A percentile compares a stretch with the other conserved stretches of the same genome.
These are phyloP conservation scores for Chironomus riparius DNA, from an alignment of 2,888 invertebrate species.

Conservation along the genomic window DNA sequence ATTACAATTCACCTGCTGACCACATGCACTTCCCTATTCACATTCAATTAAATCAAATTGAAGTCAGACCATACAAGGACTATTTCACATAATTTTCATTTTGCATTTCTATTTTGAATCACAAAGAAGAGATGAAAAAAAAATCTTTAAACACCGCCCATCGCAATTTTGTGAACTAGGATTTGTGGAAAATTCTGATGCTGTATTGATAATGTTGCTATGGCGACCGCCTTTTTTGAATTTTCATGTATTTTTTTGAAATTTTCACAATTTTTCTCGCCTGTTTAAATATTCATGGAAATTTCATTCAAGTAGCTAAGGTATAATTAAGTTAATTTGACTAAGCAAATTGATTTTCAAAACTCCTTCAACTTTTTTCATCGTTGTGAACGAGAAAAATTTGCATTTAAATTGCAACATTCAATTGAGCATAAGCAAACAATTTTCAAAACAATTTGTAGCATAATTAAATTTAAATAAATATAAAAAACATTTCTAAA, in stretches of 20 bases:
- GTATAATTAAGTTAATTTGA: background rate
- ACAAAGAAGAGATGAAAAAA: background rate
- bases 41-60: too few relatives aligned
- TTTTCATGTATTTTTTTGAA: background rate
- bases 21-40: too few relatives aligned
- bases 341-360: background rate
- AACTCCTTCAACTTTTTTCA: background rate
- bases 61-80: too few relatives aligned
- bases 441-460: constrained; percentile 5
- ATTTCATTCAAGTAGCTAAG: background rate
- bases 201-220: constrained; percentile 12
- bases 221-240: background rate
- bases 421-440: background rate
- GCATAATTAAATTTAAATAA: constrained; percentile 15
- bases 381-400: background rate
- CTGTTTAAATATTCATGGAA: background rate
- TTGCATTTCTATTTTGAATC: background rate
- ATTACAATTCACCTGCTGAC: too few relatives aligned
- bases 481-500: background rate
- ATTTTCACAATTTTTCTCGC: background rate
- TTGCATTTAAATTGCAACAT: constrained; percentile 26
- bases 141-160: constrained; percentile 22
- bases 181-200: constrained; percentile 18
- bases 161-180: background rate
- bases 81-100: too few relatives aligned